A percentile compares a stretch with the other conserved stretches of the same genome.
These are phyloP conservation scores for Dolichoris vasculosae DNA, from an alignment of 1,140 invertebrate species.

Conservation along the genomic window DNA sequence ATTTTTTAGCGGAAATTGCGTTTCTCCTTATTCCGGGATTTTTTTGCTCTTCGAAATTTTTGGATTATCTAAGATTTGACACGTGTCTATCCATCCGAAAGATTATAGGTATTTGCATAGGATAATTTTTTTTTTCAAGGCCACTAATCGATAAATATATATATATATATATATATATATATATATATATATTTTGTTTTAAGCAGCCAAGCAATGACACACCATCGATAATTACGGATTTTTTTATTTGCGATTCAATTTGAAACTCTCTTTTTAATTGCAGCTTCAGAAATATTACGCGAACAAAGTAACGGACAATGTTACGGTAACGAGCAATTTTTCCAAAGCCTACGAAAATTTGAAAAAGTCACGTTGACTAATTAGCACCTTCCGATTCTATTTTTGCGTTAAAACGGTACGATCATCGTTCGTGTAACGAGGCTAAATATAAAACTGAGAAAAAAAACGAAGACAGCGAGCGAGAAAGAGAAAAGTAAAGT, in stretches of 20 bases:
- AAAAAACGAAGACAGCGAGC: not conserved
- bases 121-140: not conserved
- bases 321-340: not conserved
- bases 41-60: not conserved
- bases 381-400: slow-evolving; percentile 11
- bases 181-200: too few species aligned
- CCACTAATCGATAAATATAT: too few species aligned
- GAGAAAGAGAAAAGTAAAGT: not conserved
- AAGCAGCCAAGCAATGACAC: too few species aligned
- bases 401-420: not conserved
- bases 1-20: not conserved
- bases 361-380: slow-evolving; percentile 5
- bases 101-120: not conserved
- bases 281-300: too few species aligned
- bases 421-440: slow-evolving; percentile 17
- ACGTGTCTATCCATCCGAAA: not conserved
- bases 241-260: too few species aligned
- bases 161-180: too few species aligned
- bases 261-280: too few species aligned
- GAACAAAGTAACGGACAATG: too few species aligned
- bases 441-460: slow-evolving; percentile 38
- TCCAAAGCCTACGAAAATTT: not conserved
- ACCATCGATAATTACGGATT: not conserved
- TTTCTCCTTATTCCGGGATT: not conserved
- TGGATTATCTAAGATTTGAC: not conserved